These are phyloP conservation scores for Acleris emargana DNA, from an alignment of 2,888 invertebrate species.

Conservation along the genomic window DNA sequence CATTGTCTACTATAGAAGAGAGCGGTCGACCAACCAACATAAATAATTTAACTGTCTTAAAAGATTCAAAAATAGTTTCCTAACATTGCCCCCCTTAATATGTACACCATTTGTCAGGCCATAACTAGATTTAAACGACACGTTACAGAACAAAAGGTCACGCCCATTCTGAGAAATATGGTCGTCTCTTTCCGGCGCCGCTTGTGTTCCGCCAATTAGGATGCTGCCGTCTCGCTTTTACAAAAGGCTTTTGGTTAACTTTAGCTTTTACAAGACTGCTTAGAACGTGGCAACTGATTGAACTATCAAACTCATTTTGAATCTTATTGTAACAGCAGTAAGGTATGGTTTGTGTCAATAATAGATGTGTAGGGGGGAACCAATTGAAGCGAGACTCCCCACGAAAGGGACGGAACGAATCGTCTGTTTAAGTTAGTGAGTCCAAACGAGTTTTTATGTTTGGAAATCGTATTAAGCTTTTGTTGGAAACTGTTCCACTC, in stretches of 20 bases:
- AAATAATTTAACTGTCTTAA: conserved; percentile 84
- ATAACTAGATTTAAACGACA: conserved; percentile 82
- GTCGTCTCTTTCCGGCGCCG: conserved; percentile 51
- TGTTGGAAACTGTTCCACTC: conserved; percentile 83
- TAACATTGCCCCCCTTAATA: conserved; percentile 83
- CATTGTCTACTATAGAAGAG: conserved; percentile 78
- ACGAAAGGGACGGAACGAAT: conserved; percentile 72
- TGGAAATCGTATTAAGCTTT: conserved; percentile 84
- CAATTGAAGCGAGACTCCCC: conserved; percentile 72
- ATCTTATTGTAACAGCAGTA: accelerated
- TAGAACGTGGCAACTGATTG: conserved; percentile 61
- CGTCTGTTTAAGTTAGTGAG: conserved; percentile 80
- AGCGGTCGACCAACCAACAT: conserved; percentile 75
- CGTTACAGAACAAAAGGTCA: conserved; percentile 69
- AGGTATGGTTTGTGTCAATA: conserved; percentile 45
- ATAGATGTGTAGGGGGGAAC: conserved; percentile 60
- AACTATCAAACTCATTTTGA: conserved; percentile 46
- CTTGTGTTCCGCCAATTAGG: conserved; percentile 23
- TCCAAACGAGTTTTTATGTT: conserved; percentile 84
- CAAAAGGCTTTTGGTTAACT: conserved; percentile 63
- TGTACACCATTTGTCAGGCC: conserved; percentile 84
- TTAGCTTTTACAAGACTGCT: conserved; percentile 62
- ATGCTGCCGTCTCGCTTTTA: conserved; percentile 58
- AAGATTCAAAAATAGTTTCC: conserved; percentile 84
- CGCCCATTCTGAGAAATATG: conserved; percentile 64